A percentile compares a stretch with the other conserved stretches of the same genome.
Evolutionary conservation across 2,888 invertebrate genomes (phyloP).

Genomic region (Agonopterix arenella): DNA sequence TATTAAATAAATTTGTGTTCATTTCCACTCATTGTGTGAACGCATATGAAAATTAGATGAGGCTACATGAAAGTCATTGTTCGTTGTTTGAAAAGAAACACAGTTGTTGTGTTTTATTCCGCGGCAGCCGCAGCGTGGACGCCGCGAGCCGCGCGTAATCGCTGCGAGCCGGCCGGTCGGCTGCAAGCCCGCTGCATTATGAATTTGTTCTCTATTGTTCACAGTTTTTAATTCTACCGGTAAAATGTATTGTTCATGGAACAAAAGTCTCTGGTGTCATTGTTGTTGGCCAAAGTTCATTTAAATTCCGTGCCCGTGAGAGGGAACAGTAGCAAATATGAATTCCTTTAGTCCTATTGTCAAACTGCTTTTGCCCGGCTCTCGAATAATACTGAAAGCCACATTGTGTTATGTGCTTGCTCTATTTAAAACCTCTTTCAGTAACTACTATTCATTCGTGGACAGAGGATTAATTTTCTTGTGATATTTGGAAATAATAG

Average conservation of each 20-base stretch:
- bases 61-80: conserved; percentile 6
- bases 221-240: conserved; percentile 73
- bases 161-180: conserved; percentile 38
- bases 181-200: conserved; percentile 53
- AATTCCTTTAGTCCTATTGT: conserved; percentile 71
- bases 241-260: conserved; percentile 72
- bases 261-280: conserved; percentile 73
- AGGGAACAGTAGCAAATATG: conserved; percentile 73
- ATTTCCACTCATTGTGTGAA: conserved; percentile 2
- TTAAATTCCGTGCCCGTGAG: conserved; percentile 71
- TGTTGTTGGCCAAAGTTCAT: conserved; percentile 75
- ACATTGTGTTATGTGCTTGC: conserved; percentile 39
- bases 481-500: neutral
- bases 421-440: conserved; percentile 9
- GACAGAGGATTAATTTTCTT: conserved; percentile 4
- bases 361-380: conserved; percentile 58
- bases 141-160: conserved; percentile 25
- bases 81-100: conserved; percentile 6
- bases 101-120: conserved; percentile 3
- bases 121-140: neutral
- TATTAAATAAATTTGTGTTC: conserved; percentile 6
- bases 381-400: conserved; percentile 57
- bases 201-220: conserved; percentile 73
- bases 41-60: conserved; percentile 7
- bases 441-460: conserved; percentile 3